Conservation (phyloP, 2,888 invertebrate genomes). For the Trichacis sp. region DNA sequence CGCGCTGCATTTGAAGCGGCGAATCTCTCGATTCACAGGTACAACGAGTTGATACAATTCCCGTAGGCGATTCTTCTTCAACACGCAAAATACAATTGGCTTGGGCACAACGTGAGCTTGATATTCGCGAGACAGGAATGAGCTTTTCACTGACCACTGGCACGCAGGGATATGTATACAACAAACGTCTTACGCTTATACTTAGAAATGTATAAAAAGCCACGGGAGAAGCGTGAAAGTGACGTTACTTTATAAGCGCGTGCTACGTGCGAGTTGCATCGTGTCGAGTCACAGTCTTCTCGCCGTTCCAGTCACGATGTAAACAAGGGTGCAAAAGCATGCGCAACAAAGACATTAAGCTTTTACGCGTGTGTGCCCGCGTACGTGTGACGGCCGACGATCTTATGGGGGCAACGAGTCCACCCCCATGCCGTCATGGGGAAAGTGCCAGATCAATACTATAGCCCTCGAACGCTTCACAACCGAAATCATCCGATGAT, state of each 20-base stretch:
- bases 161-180: no score
- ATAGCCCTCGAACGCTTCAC: conserved; percentile 31
- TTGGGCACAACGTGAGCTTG: no score
- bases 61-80: no score
- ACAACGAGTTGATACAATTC: no score
- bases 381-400: conserved; percentile 37
- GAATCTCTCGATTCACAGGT: not conserved
- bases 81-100: no score
- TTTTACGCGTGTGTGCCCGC: conserved; percentile 1
- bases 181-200: no score
- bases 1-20: conserved; percentile 3
- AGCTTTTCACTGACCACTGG: no score
- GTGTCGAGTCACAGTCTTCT: no score
- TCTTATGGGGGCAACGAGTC: conserved; percentile 44
- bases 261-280: conserved; percentile 39
- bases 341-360: conserved; percentile 33
- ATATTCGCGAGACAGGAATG: no score
- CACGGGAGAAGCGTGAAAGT: no score
- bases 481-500: conserved; percentile 30
- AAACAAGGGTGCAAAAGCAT: conserved; percentile 48
- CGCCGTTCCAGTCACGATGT: conserved; percentile 42
- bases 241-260: not conserved
- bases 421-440: conserved; percentile 38
- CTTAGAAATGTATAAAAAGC: no score
- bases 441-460: conserved; percentile 42